Base-by-base conservation (phyloP, 2,113 vertebrate species). In the Poecilia latipinna region DNA sequence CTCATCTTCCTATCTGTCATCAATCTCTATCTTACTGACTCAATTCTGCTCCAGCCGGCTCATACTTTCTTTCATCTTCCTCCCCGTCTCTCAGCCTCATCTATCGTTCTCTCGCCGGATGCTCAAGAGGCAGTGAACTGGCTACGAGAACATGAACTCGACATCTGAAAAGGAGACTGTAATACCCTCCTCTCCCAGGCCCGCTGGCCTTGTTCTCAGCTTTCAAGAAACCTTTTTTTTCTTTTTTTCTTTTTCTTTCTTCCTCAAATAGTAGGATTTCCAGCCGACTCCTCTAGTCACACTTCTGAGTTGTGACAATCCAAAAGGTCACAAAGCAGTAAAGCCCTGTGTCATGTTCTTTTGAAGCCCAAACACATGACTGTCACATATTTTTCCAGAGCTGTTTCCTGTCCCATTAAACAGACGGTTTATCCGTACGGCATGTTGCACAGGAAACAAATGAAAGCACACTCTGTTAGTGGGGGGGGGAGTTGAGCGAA, bases 1-100 rank as follows among this genome's bases (percentile, higher is more conserved):
- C 86, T 88, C 83, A 89, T 91, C 86, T 86, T 90, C 83, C 86
- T 88, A 87, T 90, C 89, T 85, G 88, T 92, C 87, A 92, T 92
- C 90, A 86, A 92, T 92, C 91, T 91, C 82, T 80, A 88, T 90
- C 89, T 85, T 84, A 89, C 82, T 48, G 86, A 89, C 90, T 91
- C 84, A 82, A 86, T 90, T 86, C 87, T 92, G 79, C 78, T 88
- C 86, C 72, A 87, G 77, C 82, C 84, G 66, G 80, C 83, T 92
- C 87, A 87, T 90, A 88, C 89, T 90, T 91, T 89, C 88, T 91
- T 89, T 90, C 85, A 88, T 91, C 89, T 90, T 75, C 73, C 77
- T 79, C 80, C 80, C 80, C 75, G 83, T 84, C 85, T 88, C 85
- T 76, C 24, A 22, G 70, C 76, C 84, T 89, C 88, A 74, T 88